Evolutionary conservation across 2,797 vertebrate genomes (phyloP).

Genomic region (Amblyopsis hoosieri): DNA sequence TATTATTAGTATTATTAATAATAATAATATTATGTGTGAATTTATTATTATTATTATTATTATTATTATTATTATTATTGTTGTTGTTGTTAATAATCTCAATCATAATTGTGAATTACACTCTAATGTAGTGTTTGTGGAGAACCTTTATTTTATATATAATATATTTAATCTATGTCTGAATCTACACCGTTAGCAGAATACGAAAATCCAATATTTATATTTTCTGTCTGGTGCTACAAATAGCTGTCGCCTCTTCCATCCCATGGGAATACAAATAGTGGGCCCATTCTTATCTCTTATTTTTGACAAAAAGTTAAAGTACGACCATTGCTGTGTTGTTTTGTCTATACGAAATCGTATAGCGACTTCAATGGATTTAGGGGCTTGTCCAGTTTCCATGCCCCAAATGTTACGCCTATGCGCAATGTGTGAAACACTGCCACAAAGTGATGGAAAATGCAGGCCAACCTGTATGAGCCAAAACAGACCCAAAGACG

Average conservation of each 20-base stretch:
- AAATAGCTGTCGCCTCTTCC: slow-evolving; percentile 63
- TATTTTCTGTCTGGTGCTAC: slow-evolving; percentile 65
- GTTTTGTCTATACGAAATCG: no score
- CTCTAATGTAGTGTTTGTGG: background rate
- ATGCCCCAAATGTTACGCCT: no score
- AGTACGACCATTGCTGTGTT: no score
- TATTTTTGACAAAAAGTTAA: no score
- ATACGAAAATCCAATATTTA: slow-evolving; percentile 66
- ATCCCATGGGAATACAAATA: slow-evolving; percentile 41
- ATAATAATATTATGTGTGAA: no score
- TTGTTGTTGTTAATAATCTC: background rate
- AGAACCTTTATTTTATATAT: slow-evolving; percentile 25
- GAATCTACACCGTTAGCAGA: slow-evolving; percentile 44
- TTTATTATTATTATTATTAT: background rate
- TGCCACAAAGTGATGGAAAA: slow-evolving; percentile 92
- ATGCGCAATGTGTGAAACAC: slow-evolving; percentile 78
- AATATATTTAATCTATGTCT: slow-evolving; percentile 11
- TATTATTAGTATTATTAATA: no score
- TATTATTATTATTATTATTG: background rate
- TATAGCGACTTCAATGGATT: no score
- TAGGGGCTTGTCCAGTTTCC: no score
- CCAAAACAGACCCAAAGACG: no score
- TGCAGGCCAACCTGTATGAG: slow-evolving; percentile 60
- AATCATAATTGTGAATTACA: background rate
- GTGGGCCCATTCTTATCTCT: slow-evolving; percentile 30